Base-by-base conservation (phyloP, 2,888 invertebrate species). In the Athalia rosae region DNA sequence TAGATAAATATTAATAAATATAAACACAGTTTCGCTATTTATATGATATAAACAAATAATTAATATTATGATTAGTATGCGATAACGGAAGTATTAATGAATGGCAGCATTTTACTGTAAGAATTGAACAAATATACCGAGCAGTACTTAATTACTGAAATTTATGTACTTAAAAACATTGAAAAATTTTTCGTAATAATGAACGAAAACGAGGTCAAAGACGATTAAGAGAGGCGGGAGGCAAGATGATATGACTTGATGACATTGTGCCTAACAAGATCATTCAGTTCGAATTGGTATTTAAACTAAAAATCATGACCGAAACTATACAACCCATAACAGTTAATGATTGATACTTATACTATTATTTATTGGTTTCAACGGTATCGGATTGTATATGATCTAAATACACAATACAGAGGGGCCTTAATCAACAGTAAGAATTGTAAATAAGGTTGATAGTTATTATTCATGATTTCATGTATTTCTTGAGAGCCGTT, bases 81-180 rank as follows among this genome's bases (percentile, higher is more conserved):
- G 81, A 81, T 82, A 80, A 64, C 53, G 78, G 69, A 82, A 81
- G 83, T 84, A 84, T 86, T 83, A 82, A 80, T 77, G 79, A 79
- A 67, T 80, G 71, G 71, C 71, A 71, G 71, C 71, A 71, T 71
- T 71, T 71, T 58, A 58, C 56, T 45, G 56, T 69, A 69, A 69
- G 41, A 41, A 45, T 71, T 71, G 71, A 58, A 71, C 71, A 71
- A 56, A 82, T 84, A 28, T 28, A 83, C 77, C 81, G 80, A 80
- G 47, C 81, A 85, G 85, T 86, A 85, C 84, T 86, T 87, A 86
- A 83, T 83, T 80, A 82, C 81, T 71, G 67, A 82, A 82, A 82
- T 78, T 80, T 81, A 79, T 83, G 84, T 87, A 86, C 83, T 86
- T 86, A 84, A 82, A 77, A 79, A 79, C 77, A 47, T 77, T 77